These are phyloP conservation scores for Aeoliscus strigatus DNA, from an alignment of 2,797 vertebrate species.

Conservation along the genomic window DNA sequence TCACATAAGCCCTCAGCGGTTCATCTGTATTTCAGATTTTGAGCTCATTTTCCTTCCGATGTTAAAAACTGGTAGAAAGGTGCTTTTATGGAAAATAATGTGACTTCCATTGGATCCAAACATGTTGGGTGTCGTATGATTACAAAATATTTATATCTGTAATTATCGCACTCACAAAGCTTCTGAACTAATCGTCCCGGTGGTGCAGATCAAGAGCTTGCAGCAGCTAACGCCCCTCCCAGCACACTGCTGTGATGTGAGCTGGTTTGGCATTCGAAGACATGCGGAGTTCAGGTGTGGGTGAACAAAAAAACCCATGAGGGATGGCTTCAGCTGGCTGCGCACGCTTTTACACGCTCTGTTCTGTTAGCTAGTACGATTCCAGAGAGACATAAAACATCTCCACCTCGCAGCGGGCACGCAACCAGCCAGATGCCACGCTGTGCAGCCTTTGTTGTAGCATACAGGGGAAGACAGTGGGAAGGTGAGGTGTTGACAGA, in stretches of 20 bases:
- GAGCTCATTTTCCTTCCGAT: too few species aligned
- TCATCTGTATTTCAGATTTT: too few species aligned
- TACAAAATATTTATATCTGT: too few species aligned
- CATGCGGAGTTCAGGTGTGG: constrained; percentile 44
- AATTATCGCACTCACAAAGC: too few species aligned
- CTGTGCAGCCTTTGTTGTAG: constrained; percentile 34
- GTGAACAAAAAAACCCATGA: constrained; percentile 44
- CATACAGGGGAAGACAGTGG: constrained; percentile 8
- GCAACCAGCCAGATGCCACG: constrained; percentile 21
- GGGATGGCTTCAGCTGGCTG: constrained; percentile 21
- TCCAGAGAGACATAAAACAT: constrained; percentile 16
- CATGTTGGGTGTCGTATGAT: too few species aligned
- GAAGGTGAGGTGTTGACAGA: constrained; percentile 23
- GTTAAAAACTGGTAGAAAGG: too few species aligned
- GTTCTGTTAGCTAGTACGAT: constrained; percentile 29
- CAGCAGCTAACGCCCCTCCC: constrained; percentile 16
- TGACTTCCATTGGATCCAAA: too few species aligned
- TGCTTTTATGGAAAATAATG: too few species aligned
- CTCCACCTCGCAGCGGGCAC: constrained; percentile 20
- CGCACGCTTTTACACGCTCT: constrained; percentile 12
- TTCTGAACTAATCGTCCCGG: constrained; percentile 17
- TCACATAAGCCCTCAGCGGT: too few species aligned
- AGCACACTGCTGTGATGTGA: constrained; percentile 20
- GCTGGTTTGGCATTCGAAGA: constrained; percentile 25
- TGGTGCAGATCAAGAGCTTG: constrained; percentile 26